These are phyloP conservation scores for Gnathonemus echidnorhynchus DNA, from an alignment of 2,113 vertebrate genomes.

Conservation along the genomic window DNA sequence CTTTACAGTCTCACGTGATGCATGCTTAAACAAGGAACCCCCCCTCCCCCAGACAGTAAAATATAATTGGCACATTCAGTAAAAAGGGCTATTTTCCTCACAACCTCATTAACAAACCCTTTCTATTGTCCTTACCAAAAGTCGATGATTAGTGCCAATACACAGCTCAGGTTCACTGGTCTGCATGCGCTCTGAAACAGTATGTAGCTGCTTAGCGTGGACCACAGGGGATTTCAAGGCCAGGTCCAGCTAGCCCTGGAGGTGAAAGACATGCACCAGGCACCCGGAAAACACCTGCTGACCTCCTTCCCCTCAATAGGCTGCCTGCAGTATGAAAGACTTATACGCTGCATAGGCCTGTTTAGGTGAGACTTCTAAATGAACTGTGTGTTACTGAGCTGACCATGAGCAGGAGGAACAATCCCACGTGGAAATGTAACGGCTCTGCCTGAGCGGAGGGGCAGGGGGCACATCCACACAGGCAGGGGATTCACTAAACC, in stretches of 20 bases:
- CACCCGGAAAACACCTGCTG: neutral
- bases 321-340: neutral
- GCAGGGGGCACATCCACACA: neutral
- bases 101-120: neutral
- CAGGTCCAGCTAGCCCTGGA: neutral
- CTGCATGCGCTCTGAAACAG: neutral
- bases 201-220: neutral
- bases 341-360: neutral
- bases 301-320: neutral
- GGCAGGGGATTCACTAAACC: neutral
- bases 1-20: neutral
- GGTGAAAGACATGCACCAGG: neutral
- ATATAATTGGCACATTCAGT: conserved; percentile 1
- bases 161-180: neutral
- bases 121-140: neutral
- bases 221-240: neutral
- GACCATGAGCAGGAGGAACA: neutral
- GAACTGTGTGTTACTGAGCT: neutral
- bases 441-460: neutral
- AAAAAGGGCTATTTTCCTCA: neutral
- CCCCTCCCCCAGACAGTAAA: neutral
- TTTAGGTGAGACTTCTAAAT: neutral
- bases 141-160: neutral
- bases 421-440: neutral
- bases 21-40: neutral